Evolutionary conservation across 2,888 invertebrate species (phyloP), one percentile per base, ranked within the genome.

Genomic region (Eristalis pertinax): DNA sequence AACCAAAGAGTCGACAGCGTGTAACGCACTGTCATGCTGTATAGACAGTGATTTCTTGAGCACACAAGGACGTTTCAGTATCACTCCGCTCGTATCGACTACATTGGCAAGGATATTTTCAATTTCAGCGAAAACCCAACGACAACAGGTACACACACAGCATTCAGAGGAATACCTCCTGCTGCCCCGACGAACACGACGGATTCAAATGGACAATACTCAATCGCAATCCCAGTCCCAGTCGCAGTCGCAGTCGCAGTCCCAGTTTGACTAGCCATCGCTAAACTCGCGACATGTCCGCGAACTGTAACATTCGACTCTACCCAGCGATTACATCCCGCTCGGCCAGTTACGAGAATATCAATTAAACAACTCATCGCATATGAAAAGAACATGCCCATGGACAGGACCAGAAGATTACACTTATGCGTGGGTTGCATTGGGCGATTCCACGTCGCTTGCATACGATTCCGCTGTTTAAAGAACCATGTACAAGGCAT

Each of bases 321-420:
- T 69, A 77, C 62, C 70, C 78, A 19, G 24, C 64, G 75, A 78
- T 83, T 76, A 69, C 69, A 83, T 79, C 75, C 75, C 75, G 76
- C 72, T 64, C 62, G 43, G 73, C 62, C 65, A 75, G 86, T 83
- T 87, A 68, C 26, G 50, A 50, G 50, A 60, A 24, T 80, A 87
- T 87, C 87, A 87, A 87, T 87, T 87, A 84, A 87, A 87, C 83
- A 80, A 84, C 84, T 79, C 80, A 84, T 77, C 76, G 62, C 13
- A 62, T 68, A 74, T 73, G 62, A 80, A 62, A 63, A 29, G 70
- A 87, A 79, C 84, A 84, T 79, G 79, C 70, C 38, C 79, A 75
- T 72, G 69, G 83, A 83, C 78, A 70, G 56, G 24, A 26, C 70
- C 38, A 69, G 41, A 70, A 83, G 83, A 84, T 84, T 62, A 58